A percentile compares a stretch with the other conserved stretches of the same genome.
Conservation (phyloP, 2,113 vertebrate genomes). For the Percina caprodes region DNA sequence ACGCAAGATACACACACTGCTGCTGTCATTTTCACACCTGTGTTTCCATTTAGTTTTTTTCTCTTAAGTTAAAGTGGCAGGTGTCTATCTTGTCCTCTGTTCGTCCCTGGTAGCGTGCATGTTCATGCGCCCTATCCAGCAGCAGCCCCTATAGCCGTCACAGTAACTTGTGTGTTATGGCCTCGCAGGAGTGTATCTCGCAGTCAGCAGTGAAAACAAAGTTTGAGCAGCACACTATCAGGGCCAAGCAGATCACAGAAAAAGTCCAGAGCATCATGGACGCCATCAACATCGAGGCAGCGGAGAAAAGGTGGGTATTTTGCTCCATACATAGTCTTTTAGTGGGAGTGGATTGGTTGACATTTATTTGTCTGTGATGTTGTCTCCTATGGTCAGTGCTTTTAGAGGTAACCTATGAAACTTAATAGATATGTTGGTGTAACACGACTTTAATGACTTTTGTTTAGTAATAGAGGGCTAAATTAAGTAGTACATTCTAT, state of each 20-base stretch:
- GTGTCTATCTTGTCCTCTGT: conserved; percentile 78
- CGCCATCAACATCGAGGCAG: conserved; percentile 93
- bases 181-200: conserved; percentile 99
- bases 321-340: background rate
- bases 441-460: background rate
- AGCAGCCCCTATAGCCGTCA: conserved; percentile 73
- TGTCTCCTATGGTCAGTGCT: background rate
- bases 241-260: conserved; percentile 99
- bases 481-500: background rate
- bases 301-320: conserved; percentile 94
- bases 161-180: conserved; percentile 96
- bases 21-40: conserved; percentile 66
- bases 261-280: conserved; percentile 98
- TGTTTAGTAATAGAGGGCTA: background rate
- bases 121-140: conserved; percentile 22
- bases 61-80: conserved; percentile 79
- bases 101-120: conserved; percentile 61
- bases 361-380: background rate
- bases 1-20: conserved; percentile 82
- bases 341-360: background rate
- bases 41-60: conserved; percentile 29
- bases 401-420: conserved; percentile 12
- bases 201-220: conserved; percentile 99
- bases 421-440: background rate
- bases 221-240: conserved; percentile 99